Evolutionary conservation across 2,888 invertebrate species (phyloP).

Genomic region (Tenthredo mesomela): DNA sequence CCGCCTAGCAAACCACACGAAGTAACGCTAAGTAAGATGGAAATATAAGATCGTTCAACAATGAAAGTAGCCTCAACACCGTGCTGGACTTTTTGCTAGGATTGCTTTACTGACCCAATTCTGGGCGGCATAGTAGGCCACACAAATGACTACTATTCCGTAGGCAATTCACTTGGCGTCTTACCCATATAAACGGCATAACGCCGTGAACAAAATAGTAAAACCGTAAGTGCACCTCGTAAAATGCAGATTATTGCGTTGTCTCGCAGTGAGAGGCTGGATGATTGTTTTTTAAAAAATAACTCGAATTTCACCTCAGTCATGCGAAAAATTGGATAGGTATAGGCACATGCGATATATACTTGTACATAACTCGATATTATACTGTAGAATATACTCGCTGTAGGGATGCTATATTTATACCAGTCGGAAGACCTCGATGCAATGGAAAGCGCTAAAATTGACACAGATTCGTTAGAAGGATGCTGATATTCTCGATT

Average conservation of each 20-base stretch:
- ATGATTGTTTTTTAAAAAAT: not conserved
- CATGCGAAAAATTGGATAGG: constrained; percentile 46
- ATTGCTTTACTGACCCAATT: constrained; percentile 73
- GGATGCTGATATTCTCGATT: constrained; percentile 46
- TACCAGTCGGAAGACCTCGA: constrained; percentile 45
- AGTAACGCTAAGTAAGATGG: constrained; percentile 40
- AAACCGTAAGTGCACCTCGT: constrained; percentile 50
- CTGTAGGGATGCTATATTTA: constrained; percentile 46
- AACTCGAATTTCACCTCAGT: constrained; percentile 50
- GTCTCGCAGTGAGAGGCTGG: constrained; percentile 32
- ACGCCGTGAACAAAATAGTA: constrained; percentile 36
- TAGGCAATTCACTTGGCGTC: constrained; percentile 36
- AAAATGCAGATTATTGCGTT: constrained; percentile 39
- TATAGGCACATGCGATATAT: constrained; percentile 4
- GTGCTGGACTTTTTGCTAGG: constrained; percentile 72
- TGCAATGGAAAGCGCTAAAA: constrained; percentile 53
- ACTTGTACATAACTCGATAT: constrained; percentile 1
- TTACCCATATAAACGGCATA: not conserved
- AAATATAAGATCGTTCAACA: constrained; percentile 64
- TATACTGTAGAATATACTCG: constrained; percentile 20
- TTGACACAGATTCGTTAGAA: constrained; percentile 49
- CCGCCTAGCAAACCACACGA: constrained; percentile 17
- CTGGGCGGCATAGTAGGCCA: constrained; percentile 73
- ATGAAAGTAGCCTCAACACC: constrained; percentile 74
- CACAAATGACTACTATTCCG: constrained; percentile 45